Percentiles rank a stretch among this genome's conserved stretches.
These are phyloP conservation scores for Girardinus metallicus DNA, from an alignment of 2,797 vertebrate genomes.

Conservation along the genomic window DNA sequence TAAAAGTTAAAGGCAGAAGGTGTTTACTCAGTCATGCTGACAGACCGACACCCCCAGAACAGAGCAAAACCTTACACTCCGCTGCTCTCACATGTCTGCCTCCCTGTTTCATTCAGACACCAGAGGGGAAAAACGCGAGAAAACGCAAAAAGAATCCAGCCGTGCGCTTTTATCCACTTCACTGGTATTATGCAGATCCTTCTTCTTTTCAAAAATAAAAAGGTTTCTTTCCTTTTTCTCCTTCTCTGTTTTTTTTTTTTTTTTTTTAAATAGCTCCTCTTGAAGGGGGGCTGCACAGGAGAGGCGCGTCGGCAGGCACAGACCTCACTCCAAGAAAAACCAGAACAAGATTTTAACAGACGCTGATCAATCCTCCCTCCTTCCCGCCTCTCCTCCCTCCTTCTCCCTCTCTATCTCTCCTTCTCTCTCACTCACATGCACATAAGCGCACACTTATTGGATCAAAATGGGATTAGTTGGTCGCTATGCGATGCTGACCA, in stretches of 20 bases:
- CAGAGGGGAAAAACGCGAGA: slow-evolving; percentile 55
- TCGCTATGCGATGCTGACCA: slow-evolving; percentile 71
- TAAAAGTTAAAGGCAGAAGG: slow-evolving; percentile 56
- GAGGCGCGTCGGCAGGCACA: slow-evolving; percentile 80
- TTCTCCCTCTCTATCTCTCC: slow-evolving; percentile 32
- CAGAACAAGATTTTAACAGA: slow-evolving; percentile 85
- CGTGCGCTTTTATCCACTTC: slow-evolving; percentile 70
- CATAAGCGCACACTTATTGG: slow-evolving; percentile 76
- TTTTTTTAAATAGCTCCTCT: slow-evolving; percentile 51
- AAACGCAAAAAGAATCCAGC: slow-evolving; percentile 57
- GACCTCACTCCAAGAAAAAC: slow-evolving; percentile 84
- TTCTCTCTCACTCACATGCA: slow-evolving; percentile 50
- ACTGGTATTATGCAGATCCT: slow-evolving; percentile 62
- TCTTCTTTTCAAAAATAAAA: slow-evolving; percentile 64
- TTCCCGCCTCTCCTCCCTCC: slow-evolving; percentile 45
- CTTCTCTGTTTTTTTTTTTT: slow-evolving; percentile 5
- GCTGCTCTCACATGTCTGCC: slow-evolving; percentile 52
- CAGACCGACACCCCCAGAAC: slow-evolving; percentile 57
- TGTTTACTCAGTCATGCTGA: slow-evolving; percentile 73
- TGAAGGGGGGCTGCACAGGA: slow-evolving; percentile 73
- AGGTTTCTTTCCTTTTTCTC: slow-evolving; percentile 54
- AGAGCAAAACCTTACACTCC: slow-evolving; percentile 65
- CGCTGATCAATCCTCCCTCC: slow-evolving; percentile 84
- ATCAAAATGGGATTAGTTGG: slow-evolving; percentile 80
- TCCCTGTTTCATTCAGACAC: slow-evolving; percentile 73